Percentiles rank a stretch among this genome's conserved stretches.
These are phyloP conservation scores for Mastomys coucha DNA, from an alignment of 2,113 vertebrate species.

Conservation along the genomic window DNA sequence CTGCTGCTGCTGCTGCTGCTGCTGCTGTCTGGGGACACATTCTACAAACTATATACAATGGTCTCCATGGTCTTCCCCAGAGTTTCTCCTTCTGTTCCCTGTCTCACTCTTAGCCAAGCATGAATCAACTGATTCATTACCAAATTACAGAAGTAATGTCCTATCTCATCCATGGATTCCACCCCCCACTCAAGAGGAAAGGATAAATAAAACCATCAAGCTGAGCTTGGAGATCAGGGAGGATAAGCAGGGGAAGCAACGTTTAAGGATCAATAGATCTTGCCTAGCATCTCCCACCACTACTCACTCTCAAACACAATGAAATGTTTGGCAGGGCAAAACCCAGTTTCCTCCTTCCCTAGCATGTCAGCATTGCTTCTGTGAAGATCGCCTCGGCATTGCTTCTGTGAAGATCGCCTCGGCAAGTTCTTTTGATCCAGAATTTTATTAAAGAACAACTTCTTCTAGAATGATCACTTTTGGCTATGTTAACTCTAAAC, in stretches of 20 bases:
- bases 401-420: not conserved
- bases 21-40: not conserved
- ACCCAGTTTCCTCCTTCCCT: not conserved
- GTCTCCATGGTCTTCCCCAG: not conserved
- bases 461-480: not conserved
- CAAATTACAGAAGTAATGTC: not conserved
- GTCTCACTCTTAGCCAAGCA: not conserved
- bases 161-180: not conserved
- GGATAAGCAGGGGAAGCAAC: too few relatives aligned
- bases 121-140: not conserved
- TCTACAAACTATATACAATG: not conserved
- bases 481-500: not conserved
- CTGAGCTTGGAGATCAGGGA: not conserved
- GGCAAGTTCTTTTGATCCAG: conserved; percentile 1
- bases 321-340: not conserved
- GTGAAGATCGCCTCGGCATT: too few relatives aligned
- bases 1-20: not conserved
- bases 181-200: not conserved
- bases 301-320: too few relatives aligned
- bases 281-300: too few relatives aligned
- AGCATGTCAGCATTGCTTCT: not conserved
- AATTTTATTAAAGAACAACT: conserved; percentile 9
- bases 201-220: not conserved
- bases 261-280: too few relatives aligned
- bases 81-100: not conserved